Base-by-base conservation (phyloP, 2,888 invertebrate genomes). In the Nephrotoma guestfalica region DNA sequence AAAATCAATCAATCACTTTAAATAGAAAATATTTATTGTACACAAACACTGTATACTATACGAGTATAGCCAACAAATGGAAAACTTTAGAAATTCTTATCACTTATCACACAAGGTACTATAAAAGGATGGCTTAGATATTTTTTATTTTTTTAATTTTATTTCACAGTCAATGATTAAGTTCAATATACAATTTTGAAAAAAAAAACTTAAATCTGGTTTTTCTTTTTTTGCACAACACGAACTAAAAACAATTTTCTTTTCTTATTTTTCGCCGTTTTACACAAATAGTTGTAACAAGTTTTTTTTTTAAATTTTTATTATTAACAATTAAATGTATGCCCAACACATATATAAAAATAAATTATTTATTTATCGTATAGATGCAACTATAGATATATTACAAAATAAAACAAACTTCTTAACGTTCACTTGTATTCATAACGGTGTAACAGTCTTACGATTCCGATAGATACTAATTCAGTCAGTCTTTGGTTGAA, bases 401-500 rank as follows among this genome's bases (percentile, higher is more conserved):
- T 9, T 30, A 30, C 18, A 15, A 71, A 71, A 71, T 30, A 30
- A 43, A 43, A 51, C 15, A 15, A 71, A 71, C 30, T 41, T 41
- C 41, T 84, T 41, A 30, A 40, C 84, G 41, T 84, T 84, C 84
- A 84, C 84, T 84, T 84, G 84, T 84, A 84, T 71, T 71, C 30
- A 18, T 84, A 84, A 84, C 84, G 84, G 84, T 84, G 84, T 41
- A 84, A 84, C 84, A 84, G 84, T 84, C 84, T 84, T 84, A 84
- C 84, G 84, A 84, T 84, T 41, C 84, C 84, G 84, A 84, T 84
- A 84, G 84, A 84, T 84, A 84, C 84, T 84, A 84, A 84, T 84
- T 41, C 84, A 89, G 87, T 88, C 87, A 71, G 71, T 84, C 43
- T 85, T 85, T 85, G 11, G 43, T 43, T 43, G 41, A 85, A 85